phyloP scores from a whole-genome alignment of 2,888 invertebrate species.

The Physocephala rufipes region DNA sequence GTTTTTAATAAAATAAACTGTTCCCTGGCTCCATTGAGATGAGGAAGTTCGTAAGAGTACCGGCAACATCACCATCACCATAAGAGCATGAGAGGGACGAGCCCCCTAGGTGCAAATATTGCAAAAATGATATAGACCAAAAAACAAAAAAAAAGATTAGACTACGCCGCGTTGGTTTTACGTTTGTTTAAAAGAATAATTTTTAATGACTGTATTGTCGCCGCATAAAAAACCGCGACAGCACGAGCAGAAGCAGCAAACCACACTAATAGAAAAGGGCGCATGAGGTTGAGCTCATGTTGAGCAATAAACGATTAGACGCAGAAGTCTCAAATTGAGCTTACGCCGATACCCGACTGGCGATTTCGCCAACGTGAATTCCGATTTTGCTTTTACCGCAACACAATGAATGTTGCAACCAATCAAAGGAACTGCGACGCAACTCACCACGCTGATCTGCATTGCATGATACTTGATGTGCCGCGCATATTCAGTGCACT shows the following conservation, averaged over 20 bases:
- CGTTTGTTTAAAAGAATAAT: background rate
- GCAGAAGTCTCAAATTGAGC: too few species aligned
- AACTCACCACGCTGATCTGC: too few species aligned
- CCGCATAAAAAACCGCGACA: too few species aligned
- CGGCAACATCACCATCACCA: background rate
- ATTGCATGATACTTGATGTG: background rate
- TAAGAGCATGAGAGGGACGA: background rate
- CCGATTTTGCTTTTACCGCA: background rate
- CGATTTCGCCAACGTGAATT: background rate
- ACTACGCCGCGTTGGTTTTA: background rate
- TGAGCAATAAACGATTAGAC: background rate
- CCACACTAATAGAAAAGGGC: background rate
- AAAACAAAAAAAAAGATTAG: background rate
- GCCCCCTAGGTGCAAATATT: background rate
- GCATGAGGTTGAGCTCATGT: background rate
- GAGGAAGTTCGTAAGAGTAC: background rate
- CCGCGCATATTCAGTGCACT: too few species aligned
- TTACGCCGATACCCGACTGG: background rate
- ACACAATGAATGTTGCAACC: conserved; percentile 23
- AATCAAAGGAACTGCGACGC: conserved; percentile 19
- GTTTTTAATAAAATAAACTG: too few species aligned
- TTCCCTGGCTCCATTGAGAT: too few species aligned
- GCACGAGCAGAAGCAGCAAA: background rate
- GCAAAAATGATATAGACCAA: too few species aligned
- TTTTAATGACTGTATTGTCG: background rate